Base-by-base conservation (phyloP, 2,888 invertebrate genomes). In the Pachymerium ferrugineum region DNA sequence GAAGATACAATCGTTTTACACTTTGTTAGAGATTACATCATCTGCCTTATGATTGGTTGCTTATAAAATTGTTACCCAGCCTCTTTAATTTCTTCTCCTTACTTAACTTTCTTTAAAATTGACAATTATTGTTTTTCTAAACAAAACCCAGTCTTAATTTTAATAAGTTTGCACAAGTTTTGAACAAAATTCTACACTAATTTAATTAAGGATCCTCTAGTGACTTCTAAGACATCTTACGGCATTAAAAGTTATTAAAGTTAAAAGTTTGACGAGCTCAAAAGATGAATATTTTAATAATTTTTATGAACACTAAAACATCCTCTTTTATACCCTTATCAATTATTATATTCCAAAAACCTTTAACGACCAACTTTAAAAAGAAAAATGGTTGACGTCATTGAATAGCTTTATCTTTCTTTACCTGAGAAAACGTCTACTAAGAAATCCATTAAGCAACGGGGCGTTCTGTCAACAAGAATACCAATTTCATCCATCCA, bases 221-320 rank as follows among this genome's bases (percentile, higher is more conserved):
- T 4, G 47, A 47, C 47, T 14, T n/a, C 47, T 19, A 16, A 47
- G 2, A 47, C 16, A n/a, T 38, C 38, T 38, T 8, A 38, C 16
- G 16, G 47, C 47, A 47, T 16, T 47, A 47, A 16, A 47, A 47
- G 47, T 47, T 47, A 19, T 6, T 19, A 19, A 47, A 19, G 47
- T n/a, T n/a, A n/a, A n/a, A n/a, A n/a, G n/a, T n/a, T n/a, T n/a
- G n/a, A n/a, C n/a, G n/a, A n/a, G n/a, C n/a, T n/a, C n/a, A n/a
- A 47, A 47, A 47, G 47, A 47, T 47, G 16, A 47, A 47, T 47
- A n/a, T n/a, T 19, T 47, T 47, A 47, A 47, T 47, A 47, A 47
- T 47, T 47, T 47, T 47, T 14, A 47, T 47, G 47, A 19, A 14
- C 19, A 47, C 16, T 47, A 47, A 47, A 47, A 47, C n/a, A 12